These are phyloP conservation scores for Lordiphosa andalusiaca DNA, from an alignment of 2,888 invertebrate species.

Conservation along the genomic window DNA sequence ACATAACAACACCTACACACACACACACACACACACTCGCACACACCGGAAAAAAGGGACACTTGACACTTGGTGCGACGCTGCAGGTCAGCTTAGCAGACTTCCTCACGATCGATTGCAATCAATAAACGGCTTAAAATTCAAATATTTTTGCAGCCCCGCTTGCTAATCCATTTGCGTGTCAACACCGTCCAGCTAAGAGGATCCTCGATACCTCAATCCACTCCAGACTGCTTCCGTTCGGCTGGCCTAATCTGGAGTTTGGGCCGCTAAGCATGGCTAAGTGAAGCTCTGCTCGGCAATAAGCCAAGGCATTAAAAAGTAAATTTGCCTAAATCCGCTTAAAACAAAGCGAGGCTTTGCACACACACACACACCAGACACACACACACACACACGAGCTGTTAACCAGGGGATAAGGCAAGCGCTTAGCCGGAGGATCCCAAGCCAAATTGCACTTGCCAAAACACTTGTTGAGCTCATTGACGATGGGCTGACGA, in stretches of 20 bases:
- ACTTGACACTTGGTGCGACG: constrained; percentile 59
- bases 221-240: constrained; percentile 25
- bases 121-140: constrained; percentile 73
- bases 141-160: constrained; percentile 50
- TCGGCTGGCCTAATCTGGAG: constrained; percentile 39
- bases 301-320: constrained; percentile 68
- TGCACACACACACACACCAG: neutral
- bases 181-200: constrained; percentile 48
- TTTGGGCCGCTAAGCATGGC: constrained; percentile 62
- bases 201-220: neutral
- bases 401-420: constrained; percentile 1
- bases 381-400: neutral
- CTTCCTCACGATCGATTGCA: constrained; percentile 57
- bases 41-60: constrained; percentile 30
- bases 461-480: constrained; percentile 7
- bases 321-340: constrained; percentile 71
- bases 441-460: neutral
- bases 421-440: constrained; percentile 1
- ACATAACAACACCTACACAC: constrained; percentile 69
- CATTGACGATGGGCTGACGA: constrained; percentile 5
- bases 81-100: constrained; percentile 38
- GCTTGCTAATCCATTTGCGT: constrained; percentile 64
- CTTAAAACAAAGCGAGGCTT: constrained; percentile 38
- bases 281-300: constrained; percentile 56
- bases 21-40: constrained; percentile 25